These are phyloP conservation scores for Agelastica alni DNA, from an alignment of 2,888 invertebrate species.

Conservation along the genomic window DNA sequence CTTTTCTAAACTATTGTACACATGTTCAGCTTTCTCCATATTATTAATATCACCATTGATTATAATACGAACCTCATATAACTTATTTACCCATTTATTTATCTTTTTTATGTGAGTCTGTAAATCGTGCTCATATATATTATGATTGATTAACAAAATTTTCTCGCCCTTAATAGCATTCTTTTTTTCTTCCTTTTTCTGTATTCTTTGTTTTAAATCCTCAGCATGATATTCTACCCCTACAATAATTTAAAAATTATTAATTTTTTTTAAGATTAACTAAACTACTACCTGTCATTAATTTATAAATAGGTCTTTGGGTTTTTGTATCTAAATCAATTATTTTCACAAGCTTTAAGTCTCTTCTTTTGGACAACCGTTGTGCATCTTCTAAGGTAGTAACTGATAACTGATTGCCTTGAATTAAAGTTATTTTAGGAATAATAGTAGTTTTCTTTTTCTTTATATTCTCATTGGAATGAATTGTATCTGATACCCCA, in stretches of 20 bases:
- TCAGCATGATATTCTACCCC: conserved; percentile 65
- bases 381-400: conserved; percentile 71
- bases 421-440: conserved; percentile 70
- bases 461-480: conserved; percentile 26
- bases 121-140: conserved; percentile 70
- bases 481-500: neutral
- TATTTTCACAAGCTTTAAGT: conserved; percentile 71
- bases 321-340: conserved; percentile 70
- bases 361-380: conserved; percentile 68
- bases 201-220: conserved; percentile 62
- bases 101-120: conserved; percentile 67
- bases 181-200: conserved; percentile 57
- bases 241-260: neutral
- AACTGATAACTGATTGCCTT: conserved; percentile 62
- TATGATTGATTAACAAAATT: conserved; percentile 64
- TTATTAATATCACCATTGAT: conserved; percentile 59
- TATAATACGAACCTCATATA: conserved; percentile 66
- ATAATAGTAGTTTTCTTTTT: conserved; percentile 50
- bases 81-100: conserved; percentile 67
- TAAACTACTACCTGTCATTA: conserved; percentile 62
- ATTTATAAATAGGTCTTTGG: conserved; percentile 69
- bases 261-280: too few species aligned
- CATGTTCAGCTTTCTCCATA: conserved; percentile 58
- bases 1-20: conserved; percentile 62
- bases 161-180: conserved; percentile 65